Percentiles rank a stretch among this genome's conserved stretches.
Evolutionary conservation across 37 sponge, comb jelly and placozoan genomes (phyloP).

Genomic region (Amphimedon queenslandica): DNA sequence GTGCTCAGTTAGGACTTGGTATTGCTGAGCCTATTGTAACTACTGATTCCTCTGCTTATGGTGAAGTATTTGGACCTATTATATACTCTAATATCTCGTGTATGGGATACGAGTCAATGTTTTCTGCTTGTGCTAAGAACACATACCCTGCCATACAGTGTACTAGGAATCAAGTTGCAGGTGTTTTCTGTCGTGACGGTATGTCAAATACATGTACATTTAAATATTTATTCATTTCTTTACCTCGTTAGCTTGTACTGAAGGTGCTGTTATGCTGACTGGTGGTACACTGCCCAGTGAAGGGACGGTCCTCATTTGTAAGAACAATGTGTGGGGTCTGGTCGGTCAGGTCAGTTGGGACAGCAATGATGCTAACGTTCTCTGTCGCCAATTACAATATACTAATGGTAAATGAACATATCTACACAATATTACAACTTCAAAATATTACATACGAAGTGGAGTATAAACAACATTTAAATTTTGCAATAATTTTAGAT

Average conservation of each 20-base stretch:
- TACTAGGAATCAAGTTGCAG: background rate
- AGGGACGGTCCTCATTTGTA: background rate
- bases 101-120: background rate
- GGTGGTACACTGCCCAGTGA: background rate
- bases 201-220: background rate
- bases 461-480: too few relatives aligned
- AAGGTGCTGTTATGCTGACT: background rate
- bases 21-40: background rate
- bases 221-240: background rate
- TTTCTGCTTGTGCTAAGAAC: background rate
- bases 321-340: background rate
- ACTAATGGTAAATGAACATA: background rate
- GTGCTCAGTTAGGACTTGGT: background rate
- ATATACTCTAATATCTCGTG: background rate
- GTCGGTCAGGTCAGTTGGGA: background rate
- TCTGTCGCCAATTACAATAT: background rate
- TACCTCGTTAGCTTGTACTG: background rate
- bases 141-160: background rate
- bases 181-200: background rate
- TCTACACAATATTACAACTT: too few relatives aligned
- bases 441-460: too few relatives aligned
- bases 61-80: background rate
- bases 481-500: too few relatives aligned
- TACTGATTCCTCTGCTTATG: background rate
- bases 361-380: background rate